phyloP scores from a whole-genome alignment of 2,888 invertebrate genomes.

The Epirrhoe tristata region DNA sequence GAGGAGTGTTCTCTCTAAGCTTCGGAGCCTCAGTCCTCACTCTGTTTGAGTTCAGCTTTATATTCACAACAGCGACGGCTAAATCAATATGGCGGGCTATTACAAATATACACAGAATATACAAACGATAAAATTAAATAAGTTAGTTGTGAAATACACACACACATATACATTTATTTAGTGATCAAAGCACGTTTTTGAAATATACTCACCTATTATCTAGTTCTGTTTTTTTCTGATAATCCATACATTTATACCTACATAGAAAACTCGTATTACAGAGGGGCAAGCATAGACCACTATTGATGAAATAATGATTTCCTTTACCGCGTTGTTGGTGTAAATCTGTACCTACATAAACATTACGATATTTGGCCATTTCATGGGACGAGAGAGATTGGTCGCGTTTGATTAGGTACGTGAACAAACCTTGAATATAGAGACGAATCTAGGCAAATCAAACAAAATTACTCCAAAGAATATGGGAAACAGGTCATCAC shows the following conservation, averaged over 20 bases:
- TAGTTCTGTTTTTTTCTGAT: no score
- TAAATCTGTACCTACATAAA: background rate
- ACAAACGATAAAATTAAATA: conserved; percentile 3
- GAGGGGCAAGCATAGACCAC: no score
- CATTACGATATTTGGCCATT: background rate
- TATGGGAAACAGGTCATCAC: no score
- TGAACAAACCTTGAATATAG: background rate
- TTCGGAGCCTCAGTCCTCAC: conserved; percentile 74
- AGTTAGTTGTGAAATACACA: background rate
- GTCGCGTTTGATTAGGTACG: background rate
- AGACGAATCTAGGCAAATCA: background rate
- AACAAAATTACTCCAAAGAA: no score
- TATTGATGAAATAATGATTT: no score
- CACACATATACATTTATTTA: background rate
- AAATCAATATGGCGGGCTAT: conserved; percentile 22
- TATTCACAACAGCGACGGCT: conserved; percentile 34
- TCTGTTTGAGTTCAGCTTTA: conserved; percentile 62
- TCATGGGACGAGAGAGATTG: background rate
- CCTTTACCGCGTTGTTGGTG: no score
- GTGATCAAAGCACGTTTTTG: background rate
- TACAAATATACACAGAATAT: conserved; percentile 1
- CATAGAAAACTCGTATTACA: no score
- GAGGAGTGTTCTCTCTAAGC: conserved; percentile 70
- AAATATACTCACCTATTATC: background rate
- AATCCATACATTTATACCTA: no score